Percentiles rank a stretch among this genome's conserved stretches.
phyloP scores from a whole-genome alignment of 2,113 vertebrate species.

The Ceratotherium simum region DNA sequence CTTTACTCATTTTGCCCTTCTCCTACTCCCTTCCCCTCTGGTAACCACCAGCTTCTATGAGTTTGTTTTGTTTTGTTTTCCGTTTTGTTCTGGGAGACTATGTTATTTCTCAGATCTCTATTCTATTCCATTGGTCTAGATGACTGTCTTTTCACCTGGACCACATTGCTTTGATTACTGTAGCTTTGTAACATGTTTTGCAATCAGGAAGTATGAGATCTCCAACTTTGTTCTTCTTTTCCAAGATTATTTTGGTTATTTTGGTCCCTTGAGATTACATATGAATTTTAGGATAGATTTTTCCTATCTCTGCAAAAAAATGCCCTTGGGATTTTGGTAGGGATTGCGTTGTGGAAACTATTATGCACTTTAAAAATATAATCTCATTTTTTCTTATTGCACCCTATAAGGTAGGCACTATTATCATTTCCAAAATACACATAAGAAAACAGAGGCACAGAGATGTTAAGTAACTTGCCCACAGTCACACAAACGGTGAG shows the following conservation, averaged over 20 bases:
- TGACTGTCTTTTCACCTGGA: background rate
- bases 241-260: background rate
- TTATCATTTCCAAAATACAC: background rate
- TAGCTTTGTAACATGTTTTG: constrained; percentile 10
- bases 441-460: background rate
- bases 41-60: too few relatives aligned
- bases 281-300: background rate
- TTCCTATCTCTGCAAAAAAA: background rate
- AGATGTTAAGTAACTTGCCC: too few relatives aligned
- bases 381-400: background rate
- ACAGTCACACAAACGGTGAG: background rate
- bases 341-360: background rate
- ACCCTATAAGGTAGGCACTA: background rate
- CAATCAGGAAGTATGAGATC: background rate
- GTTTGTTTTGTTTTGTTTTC: too few relatives aligned
- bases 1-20: too few relatives aligned
- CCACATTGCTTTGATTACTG: background rate
- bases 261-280: background rate
- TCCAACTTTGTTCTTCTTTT: background rate
- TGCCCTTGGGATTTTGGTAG: background rate
- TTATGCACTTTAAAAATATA: background rate
- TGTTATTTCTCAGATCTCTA: background rate
- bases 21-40: too few relatives aligned
- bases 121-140: background rate
- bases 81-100: background rate